phyloP scores from a whole-genome alignment of 2,797 vertebrate species.

The Leptodactylus fallax region DNA sequence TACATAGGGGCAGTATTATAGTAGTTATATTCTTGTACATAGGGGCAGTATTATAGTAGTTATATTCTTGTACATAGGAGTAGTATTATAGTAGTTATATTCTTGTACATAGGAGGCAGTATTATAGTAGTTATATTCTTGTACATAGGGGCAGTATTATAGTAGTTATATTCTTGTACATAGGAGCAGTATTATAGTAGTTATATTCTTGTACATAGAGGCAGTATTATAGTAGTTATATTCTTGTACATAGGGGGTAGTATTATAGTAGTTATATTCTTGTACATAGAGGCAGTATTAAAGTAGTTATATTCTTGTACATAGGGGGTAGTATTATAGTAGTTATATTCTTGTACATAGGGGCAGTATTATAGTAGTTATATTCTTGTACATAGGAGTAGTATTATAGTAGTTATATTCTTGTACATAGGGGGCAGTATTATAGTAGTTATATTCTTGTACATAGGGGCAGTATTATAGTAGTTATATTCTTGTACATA shows the following conservation, averaged over 20 bases:
- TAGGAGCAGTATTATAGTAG: slow-evolving; percentile 16
- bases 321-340: slow-evolving; percentile 10
- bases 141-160: background rate
- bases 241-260: background rate
- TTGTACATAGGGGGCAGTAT: no score
- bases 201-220: slow-evolving; percentile 6
- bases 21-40: slow-evolving; percentile 1
- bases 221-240: slow-evolving; percentile 16
- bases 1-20: slow-evolving; percentile 6
- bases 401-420: background rate
- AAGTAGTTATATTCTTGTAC: slow-evolving; percentile 3
- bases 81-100: slow-evolving; percentile 11
- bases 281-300: background rate
- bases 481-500: slow-evolving; percentile 1
- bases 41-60: slow-evolving; percentile 10
- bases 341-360: slow-evolving; percentile 10
- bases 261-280: slow-evolving; percentile 18
- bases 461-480: background rate
- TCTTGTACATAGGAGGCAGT: slow-evolving; percentile 3
- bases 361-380: background rate
- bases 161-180: slow-evolving; percentile 24
- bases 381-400: background rate
- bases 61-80: slow-evolving; percentile 1
- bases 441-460: background rate
- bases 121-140: slow-evolving; percentile 5